A percentile compares a stretch with the other conserved stretches of the same genome.
Evolutionary conservation across 2,888 invertebrate genomes (phyloP).

Genomic region (Bimastos eiseni): DNA sequence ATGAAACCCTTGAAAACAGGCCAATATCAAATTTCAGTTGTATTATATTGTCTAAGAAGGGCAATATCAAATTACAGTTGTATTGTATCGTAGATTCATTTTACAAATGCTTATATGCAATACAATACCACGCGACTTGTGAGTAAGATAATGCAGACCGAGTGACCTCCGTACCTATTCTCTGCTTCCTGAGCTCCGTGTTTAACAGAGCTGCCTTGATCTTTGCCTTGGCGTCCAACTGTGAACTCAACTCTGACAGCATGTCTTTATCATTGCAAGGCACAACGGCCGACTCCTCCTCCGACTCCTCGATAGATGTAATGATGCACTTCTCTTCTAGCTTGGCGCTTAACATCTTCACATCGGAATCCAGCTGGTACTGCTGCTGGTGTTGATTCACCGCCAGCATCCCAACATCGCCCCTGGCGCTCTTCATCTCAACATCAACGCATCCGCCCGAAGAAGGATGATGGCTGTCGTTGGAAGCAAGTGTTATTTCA

Average conservation of each 20-base stretch:
- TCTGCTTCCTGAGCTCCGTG: slow-evolving; percentile 28
- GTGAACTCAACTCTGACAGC: neutral
- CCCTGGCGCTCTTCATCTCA: neutral
- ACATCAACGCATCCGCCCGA: neutral
- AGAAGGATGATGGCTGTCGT: neutral
- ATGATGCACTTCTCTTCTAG: slow-evolving; percentile 28
- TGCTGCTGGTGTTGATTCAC: slow-evolving; percentile 8
- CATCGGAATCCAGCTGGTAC: slow-evolving; percentile 40
- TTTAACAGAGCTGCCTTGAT: slow-evolving; percentile 54
- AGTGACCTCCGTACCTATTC: slow-evolving; percentile 20
- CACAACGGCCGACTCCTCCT: neutral
- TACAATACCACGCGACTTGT: neutral
- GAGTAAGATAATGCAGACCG: neutral
- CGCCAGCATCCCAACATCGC: neutral
- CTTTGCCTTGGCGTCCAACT: slow-evolving; percentile 49
- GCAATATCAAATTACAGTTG: too few species aligned
- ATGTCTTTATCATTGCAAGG: neutral
- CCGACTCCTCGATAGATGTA: neutral
- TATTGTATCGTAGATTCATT: too few species aligned
- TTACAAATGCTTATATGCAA: too few species aligned
- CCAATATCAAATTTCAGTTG: too few species aligned
- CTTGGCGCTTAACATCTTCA: slow-evolving; percentile 44
- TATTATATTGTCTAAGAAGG: too few species aligned
- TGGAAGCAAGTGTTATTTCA: neutral
- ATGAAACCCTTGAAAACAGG: too few species aligned